phyloP scores from a whole-genome alignment of 23 tunicate genomes.

The Diplosoma virens region DNA sequence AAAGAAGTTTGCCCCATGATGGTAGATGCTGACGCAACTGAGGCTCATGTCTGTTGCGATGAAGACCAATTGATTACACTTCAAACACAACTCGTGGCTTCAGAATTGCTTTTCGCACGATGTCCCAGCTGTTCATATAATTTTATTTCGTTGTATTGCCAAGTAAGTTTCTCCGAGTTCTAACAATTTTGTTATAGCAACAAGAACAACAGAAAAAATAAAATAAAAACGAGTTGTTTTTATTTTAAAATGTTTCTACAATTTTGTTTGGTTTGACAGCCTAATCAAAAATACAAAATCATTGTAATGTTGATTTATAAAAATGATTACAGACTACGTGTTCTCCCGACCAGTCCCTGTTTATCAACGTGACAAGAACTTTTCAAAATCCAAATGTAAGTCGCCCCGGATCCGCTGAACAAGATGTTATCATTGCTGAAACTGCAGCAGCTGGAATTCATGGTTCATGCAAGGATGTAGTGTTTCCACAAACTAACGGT shows the following conservation, averaged over 20 bases:
- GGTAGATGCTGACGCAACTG: conserved; percentile 19
- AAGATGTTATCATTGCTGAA: conserved; percentile 28
- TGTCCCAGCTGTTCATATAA: conserved; percentile 92
- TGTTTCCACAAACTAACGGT: conserved; percentile 95
- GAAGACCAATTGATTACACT: conserved; percentile 53
- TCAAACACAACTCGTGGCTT: conserved; percentile 45
- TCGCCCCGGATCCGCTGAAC: conserved; percentile 21
- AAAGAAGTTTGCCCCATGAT: conserved; percentile 60
- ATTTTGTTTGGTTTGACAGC: too few species aligned
- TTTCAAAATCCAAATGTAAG: conserved; percentile 1
- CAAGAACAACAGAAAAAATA: too few species aligned
- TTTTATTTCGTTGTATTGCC: conserved; percentile 58
- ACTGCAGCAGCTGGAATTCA: conserved; percentile 43
- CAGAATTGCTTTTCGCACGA: conserved; percentile 56
- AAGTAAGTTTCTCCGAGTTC: conserved; percentile 59
- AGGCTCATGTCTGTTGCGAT: conserved; percentile 56
- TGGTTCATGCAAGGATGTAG: conserved; percentile 82
- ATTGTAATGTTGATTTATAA: too few species aligned
- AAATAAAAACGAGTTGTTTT: too few species aligned
- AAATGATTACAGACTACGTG: conserved; percentile 88
- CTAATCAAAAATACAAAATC: too few species aligned
- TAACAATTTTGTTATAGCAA: too few species aligned
- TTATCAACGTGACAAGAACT: conserved; percentile 59
- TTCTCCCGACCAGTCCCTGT: conserved; percentile 78
- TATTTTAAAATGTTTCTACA: background rate